A percentile compares a stretch with the other conserved stretches of the same genome.
Evolutionary conservation across 2,113 vertebrate species (phyloP).

Genomic region (Ornithorhynchus anatinus): DNA sequence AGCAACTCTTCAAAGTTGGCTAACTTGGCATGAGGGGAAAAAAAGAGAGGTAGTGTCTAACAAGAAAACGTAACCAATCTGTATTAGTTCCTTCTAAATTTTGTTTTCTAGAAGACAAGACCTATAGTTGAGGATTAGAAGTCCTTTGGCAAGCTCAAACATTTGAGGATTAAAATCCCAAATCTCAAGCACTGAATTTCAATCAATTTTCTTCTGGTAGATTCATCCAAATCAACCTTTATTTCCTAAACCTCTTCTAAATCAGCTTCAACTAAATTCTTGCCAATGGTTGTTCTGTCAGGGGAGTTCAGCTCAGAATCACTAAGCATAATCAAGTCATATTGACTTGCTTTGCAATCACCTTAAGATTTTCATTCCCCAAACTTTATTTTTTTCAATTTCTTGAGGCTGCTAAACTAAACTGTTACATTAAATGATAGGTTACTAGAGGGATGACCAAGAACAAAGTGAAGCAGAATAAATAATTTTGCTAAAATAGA

Average conservation of each 20-base stretch:
- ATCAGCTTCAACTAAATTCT: not conserved
- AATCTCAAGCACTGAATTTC: not conserved
- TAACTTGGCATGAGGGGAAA: conserved; percentile 49
- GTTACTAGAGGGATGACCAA: too few species aligned
- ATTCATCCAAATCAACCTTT: not conserved
- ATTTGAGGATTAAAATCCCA: not conserved
- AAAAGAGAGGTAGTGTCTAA: conserved; percentile 32
- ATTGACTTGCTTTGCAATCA: too few species aligned
- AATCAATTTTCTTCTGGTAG: not conserved
- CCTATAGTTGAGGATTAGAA: not conserved
- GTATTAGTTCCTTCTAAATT: conserved; percentile 14
- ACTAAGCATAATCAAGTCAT: too few species aligned
- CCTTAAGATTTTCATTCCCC: too few species aligned
- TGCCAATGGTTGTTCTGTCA: not conserved
- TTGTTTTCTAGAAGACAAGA: conserved; percentile 3
- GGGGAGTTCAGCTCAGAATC: too few species aligned
- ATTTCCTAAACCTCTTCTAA: not conserved
- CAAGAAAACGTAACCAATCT: conserved; percentile 21
- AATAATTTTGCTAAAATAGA: conserved; percentile 8
- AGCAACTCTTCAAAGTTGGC: conserved; percentile 1
- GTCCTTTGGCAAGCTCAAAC: not conserved
- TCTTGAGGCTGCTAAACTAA: too few species aligned
- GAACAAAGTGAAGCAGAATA: not conserved
- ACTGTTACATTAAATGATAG: too few species aligned
- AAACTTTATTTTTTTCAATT: too few species aligned